Conservation (phyloP, 2,113 vertebrate species). For the Atherinomorus stipes region DNA sequence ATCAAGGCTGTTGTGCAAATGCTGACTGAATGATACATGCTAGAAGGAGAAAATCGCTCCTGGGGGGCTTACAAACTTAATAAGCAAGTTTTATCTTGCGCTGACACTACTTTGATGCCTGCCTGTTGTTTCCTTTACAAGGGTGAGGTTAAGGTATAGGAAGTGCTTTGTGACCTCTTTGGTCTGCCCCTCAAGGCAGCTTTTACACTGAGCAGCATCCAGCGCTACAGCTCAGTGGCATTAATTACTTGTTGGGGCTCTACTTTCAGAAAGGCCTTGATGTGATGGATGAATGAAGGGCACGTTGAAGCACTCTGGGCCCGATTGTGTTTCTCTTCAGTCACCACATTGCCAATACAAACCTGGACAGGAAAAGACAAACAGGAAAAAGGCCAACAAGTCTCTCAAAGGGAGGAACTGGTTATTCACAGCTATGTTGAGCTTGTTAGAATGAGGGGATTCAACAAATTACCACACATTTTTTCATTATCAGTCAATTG, state of each 20-base stretch:
- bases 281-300: slow-evolving; percentile 78
- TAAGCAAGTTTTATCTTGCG: slow-evolving; percentile 49
- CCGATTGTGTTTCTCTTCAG: slow-evolving; percentile 78
- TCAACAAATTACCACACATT: slow-evolving; percentile 16
- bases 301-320: slow-evolving; percentile 60
- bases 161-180: slow-evolving; percentile 63
- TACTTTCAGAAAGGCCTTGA: slow-evolving; percentile 65
- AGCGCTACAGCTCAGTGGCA: slow-evolving; percentile 36
- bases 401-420: slow-evolving; percentile 53
- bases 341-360: slow-evolving; percentile 74
- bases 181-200: slow-evolving; percentile 52
- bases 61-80: slow-evolving; percentile 41
- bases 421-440: slow-evolving; percentile 50
- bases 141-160: slow-evolving; percentile 56
- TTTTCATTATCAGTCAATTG: not conserved
- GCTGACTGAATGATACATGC: not conserved
- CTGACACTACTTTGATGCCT: slow-evolving; percentile 57
- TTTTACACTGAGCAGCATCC: slow-evolving; percentile 54
- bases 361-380: slow-evolving; percentile 76
- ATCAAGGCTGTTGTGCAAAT: slow-evolving; percentile 40
- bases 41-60: slow-evolving; percentile 15
- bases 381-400: slow-evolving; percentile 70
- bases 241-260: slow-evolving; percentile 65
- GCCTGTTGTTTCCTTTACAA: slow-evolving; percentile 52
- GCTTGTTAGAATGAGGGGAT: slow-evolving; percentile 24